These are phyloP conservation scores for Helicoverpa zea DNA, from an alignment of 1,140 invertebrate genomes.

Conservation along the genomic window DNA sequence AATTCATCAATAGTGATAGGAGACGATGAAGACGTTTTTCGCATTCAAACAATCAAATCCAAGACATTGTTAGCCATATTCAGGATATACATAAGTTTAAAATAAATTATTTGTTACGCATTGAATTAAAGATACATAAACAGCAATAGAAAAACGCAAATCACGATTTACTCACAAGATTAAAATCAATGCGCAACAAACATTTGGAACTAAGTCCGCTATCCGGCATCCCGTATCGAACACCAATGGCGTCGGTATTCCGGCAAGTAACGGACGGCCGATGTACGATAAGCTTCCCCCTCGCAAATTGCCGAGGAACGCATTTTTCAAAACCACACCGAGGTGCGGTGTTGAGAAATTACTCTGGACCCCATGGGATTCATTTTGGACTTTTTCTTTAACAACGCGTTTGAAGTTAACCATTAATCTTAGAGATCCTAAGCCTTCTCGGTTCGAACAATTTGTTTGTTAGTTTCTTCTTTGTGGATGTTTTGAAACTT, in stretches of 20 bases:
- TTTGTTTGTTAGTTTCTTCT: too few relatives aligned
- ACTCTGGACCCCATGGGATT: slow-evolving; percentile 22
- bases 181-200: neutral
- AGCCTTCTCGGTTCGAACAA: too few relatives aligned
- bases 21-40: too few relatives aligned
- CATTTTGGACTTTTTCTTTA: neutral
- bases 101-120: too few relatives aligned
- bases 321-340: slow-evolving; percentile 39
- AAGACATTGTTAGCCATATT: too few relatives aligned
- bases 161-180: neutral
- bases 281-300: slow-evolving; percentile 35
- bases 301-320: slow-evolving; percentile 21
- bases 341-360: slow-evolving; percentile 21
- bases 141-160: neutral
- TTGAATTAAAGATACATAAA: neutral
- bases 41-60: too few relatives aligned
- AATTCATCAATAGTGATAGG: too few relatives aligned
- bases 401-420: too few relatives aligned
- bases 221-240: slow-evolving; percentile 10
- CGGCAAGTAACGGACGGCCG: slow-evolving; percentile 22
- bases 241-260: slow-evolving; percentile 2
- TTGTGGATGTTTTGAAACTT: too few relatives aligned
- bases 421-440: too few relatives aligned
- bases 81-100: too few relatives aligned
- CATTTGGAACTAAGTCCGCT: slow-evolving; percentile 14